These are phyloP conservation scores for Phylloscopus collybita DNA, from an alignment of 2,797 vertebrate genomes.

Conservation along the genomic window DNA sequence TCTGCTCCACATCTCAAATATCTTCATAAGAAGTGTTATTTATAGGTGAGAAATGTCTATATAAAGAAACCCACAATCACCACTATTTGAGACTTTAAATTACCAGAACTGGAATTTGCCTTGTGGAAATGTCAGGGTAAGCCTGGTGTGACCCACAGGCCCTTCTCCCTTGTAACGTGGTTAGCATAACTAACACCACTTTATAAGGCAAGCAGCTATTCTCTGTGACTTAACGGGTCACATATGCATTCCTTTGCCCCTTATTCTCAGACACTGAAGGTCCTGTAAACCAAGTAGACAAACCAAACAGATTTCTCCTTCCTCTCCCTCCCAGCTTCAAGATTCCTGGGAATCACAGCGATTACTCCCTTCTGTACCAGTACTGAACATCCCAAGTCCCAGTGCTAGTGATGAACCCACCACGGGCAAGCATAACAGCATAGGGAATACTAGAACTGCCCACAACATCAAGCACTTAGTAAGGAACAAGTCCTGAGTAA, in stretches of 20 bases:
- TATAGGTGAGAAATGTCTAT: background rate
- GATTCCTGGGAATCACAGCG: fast-evolving
- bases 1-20: background rate
- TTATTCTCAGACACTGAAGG: background rate
- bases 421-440: background rate
- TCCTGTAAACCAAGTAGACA: background rate
- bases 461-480: background rate
- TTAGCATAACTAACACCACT: background rate
- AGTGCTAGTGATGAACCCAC: fast-evolving
- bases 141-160: fast-evolving
- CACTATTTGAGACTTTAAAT: background rate
- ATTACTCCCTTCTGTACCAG: background rate
- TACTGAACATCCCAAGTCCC: background rate
- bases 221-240: fast-evolving
- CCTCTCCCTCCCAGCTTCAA: background rate
- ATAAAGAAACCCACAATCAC: background rate
- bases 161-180: background rate
- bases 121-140: background rate
- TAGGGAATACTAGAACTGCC: background rate
- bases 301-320: background rate
- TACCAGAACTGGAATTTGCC: background rate
- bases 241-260: background rate
- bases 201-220: background rate
- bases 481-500: background rate
- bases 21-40: background rate